Conservation (phyloP, 2,888 invertebrate genomes). For the Pollenia angustigena region DNA sequence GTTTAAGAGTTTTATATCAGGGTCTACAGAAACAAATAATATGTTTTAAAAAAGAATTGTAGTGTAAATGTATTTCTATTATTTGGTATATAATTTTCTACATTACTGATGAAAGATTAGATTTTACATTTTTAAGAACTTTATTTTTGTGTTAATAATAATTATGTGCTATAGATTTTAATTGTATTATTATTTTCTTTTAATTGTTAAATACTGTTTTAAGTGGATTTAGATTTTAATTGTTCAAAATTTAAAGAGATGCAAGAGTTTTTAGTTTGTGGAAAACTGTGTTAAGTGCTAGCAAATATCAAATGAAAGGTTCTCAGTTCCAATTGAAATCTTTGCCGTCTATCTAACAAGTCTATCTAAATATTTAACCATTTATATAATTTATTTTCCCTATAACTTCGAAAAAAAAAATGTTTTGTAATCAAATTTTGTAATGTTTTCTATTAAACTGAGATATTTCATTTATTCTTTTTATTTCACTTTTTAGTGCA, state of each 20-base stretch:
- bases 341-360: not conserved
- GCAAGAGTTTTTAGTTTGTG: conserved; percentile 1
- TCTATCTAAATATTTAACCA: conserved; percentile 3
- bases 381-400: conserved; percentile 4
- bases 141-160: conserved; percentile 33
- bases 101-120: conserved; percentile 38
- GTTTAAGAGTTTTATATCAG: conserved; percentile 10
- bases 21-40: not conserved
- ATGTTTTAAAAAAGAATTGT: conserved; percentile 4
- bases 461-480: conserved; percentile 17
- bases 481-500: conserved; percentile 9
- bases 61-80: conserved; percentile 61
- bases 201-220: conserved; percentile 55
- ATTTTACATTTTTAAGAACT: conserved; percentile 31
- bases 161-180: conserved; percentile 39
- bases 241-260: not conserved
- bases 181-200: conserved; percentile 1
- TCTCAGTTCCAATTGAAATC: not conserved
- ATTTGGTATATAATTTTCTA: conserved; percentile 66
- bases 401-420: not conserved
- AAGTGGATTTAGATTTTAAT: conserved; percentile 9
- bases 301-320: not conserved
- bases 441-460: conserved; percentile 15
- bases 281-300: not conserved
- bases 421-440: not conserved